Conservation (phyloP, 1,140 invertebrate species). For the Trichomalopsis sarcophagae region DNA sequence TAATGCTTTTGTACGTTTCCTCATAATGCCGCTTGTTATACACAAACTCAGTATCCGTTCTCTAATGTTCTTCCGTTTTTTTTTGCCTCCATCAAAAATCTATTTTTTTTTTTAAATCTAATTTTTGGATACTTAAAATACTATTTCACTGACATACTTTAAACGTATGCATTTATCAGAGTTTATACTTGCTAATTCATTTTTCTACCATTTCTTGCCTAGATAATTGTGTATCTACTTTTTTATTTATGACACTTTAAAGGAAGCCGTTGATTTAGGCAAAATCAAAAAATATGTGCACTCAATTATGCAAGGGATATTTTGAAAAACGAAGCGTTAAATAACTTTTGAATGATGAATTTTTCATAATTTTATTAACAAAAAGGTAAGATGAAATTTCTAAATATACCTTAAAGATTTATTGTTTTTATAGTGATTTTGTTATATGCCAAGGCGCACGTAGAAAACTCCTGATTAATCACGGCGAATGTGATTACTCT, state of each 20-base stretch:
- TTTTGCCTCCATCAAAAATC: neutral
- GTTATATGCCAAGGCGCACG: constrained; percentile 38
- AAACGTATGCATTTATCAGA: neutral
- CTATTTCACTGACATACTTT: neutral
- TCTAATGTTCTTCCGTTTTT: constrained; percentile 17
- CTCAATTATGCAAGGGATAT: constrained; percentile 4
- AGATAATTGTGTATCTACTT: neutral
- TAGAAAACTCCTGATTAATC: constrained; percentile 52
- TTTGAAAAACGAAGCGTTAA: neutral
- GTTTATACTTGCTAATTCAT: constrained; percentile 4
- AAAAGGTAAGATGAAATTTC: constrained; percentile 30
- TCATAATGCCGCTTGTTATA: constrained; percentile 43
- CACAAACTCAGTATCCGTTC: constrained; percentile 17
- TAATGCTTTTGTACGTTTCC: constrained; percentile 39
- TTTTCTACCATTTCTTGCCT: neutral
- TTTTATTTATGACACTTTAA: neutral
- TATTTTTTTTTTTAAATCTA: neutral
- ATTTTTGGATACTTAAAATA: neutral
- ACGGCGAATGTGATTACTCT: constrained; percentile 34
- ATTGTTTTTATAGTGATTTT: constrained; percentile 40
- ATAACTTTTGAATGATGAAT: constrained; percentile 16
- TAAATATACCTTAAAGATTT: constrained; percentile 31
- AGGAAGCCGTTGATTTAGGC: neutral
- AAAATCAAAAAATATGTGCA: neutral
- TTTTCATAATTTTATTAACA: constrained; percentile 50